Conservation (phyloP, 2,113 vertebrate species). For the Pollachius pollachius region DNA sequence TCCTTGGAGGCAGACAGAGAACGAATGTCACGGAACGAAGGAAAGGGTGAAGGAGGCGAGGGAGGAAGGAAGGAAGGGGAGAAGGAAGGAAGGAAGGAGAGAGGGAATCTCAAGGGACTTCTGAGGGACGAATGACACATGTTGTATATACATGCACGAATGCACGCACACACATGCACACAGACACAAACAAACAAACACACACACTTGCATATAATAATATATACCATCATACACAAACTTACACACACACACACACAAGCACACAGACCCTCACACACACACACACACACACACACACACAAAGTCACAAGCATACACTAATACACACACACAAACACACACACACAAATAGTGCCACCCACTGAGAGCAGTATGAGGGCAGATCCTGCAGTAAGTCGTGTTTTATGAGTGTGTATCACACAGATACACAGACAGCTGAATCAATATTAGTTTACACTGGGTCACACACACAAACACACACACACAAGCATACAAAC, state of each 20-base stretch:
- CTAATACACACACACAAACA: slow-evolving; percentile 10
- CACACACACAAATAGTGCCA: slow-evolving; percentile 1
- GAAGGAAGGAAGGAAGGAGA: slow-evolving; percentile 20
- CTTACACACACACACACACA: slow-evolving; percentile 7
- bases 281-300: too few relatives aligned
- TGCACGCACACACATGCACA: slow-evolving; percentile 2
- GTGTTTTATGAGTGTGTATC: slow-evolving; percentile 73
- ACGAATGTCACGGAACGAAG: slow-evolving; percentile 59
- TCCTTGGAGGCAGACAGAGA: slow-evolving; percentile 54
- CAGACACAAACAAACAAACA: slow-evolving; percentile 31
- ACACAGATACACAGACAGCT: slow-evolving; percentile 71
- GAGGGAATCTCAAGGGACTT: slow-evolving; percentile 55
- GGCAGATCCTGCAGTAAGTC: slow-evolving; percentile 67
- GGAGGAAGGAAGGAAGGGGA: slow-evolving; percentile 11
- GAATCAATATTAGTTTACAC: slow-evolving; percentile 76
- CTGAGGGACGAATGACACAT: slow-evolving; percentile 28
- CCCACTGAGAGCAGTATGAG: slow-evolving; percentile 45
- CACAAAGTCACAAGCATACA: neutral
- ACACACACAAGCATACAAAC: slow-evolving; percentile 32
- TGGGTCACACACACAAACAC: slow-evolving; percentile 59
- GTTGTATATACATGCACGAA: too few relatives aligned
- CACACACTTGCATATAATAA: slow-evolving; percentile 9
- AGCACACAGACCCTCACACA: neutral
- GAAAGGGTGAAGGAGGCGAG: slow-evolving; percentile 16
- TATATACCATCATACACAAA: slow-evolving; percentile 11